phyloP scores from a whole-genome alignment of 2,113 vertebrate species.

The Talpa occidentalis region DNA sequence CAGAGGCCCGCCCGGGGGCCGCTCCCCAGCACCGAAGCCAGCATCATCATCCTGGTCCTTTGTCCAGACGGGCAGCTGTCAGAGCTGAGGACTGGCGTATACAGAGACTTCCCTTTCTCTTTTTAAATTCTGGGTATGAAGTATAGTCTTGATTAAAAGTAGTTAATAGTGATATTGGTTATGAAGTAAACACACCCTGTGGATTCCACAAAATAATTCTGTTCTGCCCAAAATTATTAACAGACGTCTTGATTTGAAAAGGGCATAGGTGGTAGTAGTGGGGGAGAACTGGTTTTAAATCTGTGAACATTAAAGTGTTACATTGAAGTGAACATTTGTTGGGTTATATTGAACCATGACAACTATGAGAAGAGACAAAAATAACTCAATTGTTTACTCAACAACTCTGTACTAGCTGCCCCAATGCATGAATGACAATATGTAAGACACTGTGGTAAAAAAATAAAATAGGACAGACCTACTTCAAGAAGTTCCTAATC shows the following conservation, averaged over 20 bases:
- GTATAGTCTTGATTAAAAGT: slow-evolving; percentile 10
- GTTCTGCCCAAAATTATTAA: neutral
- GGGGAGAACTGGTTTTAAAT: neutral
- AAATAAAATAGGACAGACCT: neutral
- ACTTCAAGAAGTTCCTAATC: neutral
- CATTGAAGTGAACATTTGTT: neutral
- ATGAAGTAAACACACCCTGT: neutral
- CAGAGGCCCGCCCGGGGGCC: slow-evolving; percentile 52
- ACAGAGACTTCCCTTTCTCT: neutral
- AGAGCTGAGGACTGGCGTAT: neutral
- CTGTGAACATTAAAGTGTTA: neutral
- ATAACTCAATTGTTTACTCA: neutral
- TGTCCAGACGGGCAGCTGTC: slow-evolving; percentile 9
- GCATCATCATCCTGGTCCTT: slow-evolving; percentile 48
- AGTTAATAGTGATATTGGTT: neutral
- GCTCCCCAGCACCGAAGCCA: slow-evolving; percentile 69
- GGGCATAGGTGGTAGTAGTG: neutral
- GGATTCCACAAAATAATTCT: neutral
- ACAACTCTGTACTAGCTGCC: neutral
- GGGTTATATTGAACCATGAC: neutral
- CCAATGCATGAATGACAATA: neutral
- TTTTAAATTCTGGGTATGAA: neutral
- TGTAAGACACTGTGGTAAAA: neutral
- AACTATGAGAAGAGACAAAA: neutral
- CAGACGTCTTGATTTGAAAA: neutral